Conservation (phyloP, 2,113 vertebrate genomes). For the Irena cyanogastra region DNA sequence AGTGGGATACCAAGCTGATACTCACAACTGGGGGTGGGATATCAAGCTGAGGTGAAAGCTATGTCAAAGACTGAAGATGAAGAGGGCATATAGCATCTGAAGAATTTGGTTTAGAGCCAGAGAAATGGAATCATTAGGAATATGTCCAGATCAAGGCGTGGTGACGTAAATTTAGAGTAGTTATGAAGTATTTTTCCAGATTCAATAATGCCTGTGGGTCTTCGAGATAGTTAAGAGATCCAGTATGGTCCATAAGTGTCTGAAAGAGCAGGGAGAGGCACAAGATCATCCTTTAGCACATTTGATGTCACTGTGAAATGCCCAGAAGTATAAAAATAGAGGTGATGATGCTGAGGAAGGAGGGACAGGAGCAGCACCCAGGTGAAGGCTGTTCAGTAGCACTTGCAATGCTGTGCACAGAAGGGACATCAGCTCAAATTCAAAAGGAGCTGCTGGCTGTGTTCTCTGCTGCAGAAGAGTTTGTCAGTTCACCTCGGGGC, state of each 20-base stretch:
- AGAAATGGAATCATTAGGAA: background rate
- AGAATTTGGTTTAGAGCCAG: background rate
- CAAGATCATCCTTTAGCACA: background rate
- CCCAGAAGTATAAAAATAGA: background rate
- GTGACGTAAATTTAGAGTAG: background rate
- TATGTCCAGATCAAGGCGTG: background rate
- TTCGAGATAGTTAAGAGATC: background rate
- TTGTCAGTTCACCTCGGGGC: background rate
- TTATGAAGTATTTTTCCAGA: background rate
- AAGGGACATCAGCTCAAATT: background rate
- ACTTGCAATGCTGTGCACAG: background rate
- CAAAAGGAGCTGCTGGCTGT: background rate
- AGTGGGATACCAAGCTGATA: no score
- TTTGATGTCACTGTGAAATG: background rate
- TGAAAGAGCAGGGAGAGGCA: background rate
- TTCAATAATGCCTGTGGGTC: accelerated
- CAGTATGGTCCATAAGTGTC: background rate
- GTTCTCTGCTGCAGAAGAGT: background rate
- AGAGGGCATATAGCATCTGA: background rate
- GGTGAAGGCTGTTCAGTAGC: background rate
- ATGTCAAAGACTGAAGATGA: background rate
- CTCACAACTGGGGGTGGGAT: background rate
- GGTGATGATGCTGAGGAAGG: background rate
- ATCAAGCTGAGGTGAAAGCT: background rate
- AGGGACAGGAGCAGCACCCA: background rate